Evolutionary conservation across 1,140 invertebrate genomes (phyloP).

Genomic region (Ips nitidus): DNA sequence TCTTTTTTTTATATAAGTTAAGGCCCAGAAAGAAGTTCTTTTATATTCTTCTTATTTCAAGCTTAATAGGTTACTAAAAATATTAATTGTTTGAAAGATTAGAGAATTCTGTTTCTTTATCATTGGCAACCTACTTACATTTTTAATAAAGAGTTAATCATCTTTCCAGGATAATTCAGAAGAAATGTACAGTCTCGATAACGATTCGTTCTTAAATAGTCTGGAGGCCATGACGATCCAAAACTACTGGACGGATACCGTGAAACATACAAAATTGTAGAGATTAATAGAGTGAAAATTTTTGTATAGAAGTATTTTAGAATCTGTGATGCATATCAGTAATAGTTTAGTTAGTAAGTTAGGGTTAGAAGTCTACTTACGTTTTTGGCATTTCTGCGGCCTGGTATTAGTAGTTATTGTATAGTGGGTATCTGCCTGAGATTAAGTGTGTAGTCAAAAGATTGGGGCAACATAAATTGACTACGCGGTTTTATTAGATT

Average conservation of each 20-base stretch:
- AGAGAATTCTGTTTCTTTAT: neutral
- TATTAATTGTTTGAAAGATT: neutral
- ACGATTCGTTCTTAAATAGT: conserved; percentile 88
- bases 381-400: neutral
- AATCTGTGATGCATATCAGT: conserved; percentile 52
- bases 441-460: too few species aligned
- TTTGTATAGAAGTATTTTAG: conserved; percentile 47
- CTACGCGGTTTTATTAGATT: too few species aligned
- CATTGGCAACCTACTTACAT: too few species aligned
- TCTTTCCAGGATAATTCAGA: conserved; percentile 81
- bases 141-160: neutral
- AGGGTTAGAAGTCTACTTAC: neutral
- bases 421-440: neutral
- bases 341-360: conserved; percentile 27
- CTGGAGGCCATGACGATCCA: conserved; percentile 91
- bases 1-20: neutral
- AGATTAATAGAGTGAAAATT: conserved; percentile 27
- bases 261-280: conserved; percentile 89
- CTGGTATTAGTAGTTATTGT: neutral
- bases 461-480: too few species aligned
- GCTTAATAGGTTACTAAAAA: too few species aligned
- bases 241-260: conserved; percentile 90
- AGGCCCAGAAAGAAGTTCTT: neutral
- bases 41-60: neutral
- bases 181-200: conserved; percentile 90